Percentiles rank a stretch among this genome's conserved stretches.
These are phyloP conservation scores for Hippocampus barbouri DNA, from an alignment of 2,113 vertebrate genomes.

Conservation along the genomic window DNA sequence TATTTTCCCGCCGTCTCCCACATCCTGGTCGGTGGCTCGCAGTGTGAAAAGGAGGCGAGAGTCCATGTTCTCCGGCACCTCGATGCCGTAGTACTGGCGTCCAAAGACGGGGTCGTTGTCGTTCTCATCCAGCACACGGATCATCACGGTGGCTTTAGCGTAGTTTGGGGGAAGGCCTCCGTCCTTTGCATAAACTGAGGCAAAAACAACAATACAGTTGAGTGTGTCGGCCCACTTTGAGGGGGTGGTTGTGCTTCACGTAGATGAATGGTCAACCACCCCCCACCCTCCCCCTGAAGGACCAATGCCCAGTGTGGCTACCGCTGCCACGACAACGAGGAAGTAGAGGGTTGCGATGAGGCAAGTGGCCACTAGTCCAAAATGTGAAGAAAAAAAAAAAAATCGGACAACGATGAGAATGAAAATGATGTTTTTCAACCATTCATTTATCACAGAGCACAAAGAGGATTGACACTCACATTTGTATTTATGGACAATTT, in stretches of 20 bases:
- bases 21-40: constrained; percentile 83
- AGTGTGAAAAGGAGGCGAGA: constrained; percentile 76
- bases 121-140: constrained; percentile 84
- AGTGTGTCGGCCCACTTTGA: not conserved
- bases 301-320: too few relatives aligned
- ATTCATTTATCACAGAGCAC: too few relatives aligned
- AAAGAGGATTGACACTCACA: too few relatives aligned
- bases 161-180: constrained; percentile 84
- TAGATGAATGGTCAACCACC: not conserved
- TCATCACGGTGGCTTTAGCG: constrained; percentile 76
- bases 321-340: too few relatives aligned
- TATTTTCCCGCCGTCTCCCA: constrained; percentile 75
- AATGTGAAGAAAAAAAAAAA: too few relatives aligned
- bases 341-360: too few relatives aligned
- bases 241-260: not conserved
- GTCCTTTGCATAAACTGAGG: constrained; percentile 87
- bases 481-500: too few relatives aligned
- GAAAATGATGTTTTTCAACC: too few relatives aligned
- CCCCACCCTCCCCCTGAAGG: too few relatives aligned
- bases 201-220: not conserved
- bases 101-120: constrained; percentile 85
- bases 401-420: too few relatives aligned
- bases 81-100: constrained; percentile 76
- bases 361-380: too few relatives aligned
- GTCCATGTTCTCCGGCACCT: constrained; percentile 89